Percentiles rank a stretch among this genome's conserved stretches.
phyloP scores from a whole-genome alignment of 2,797 vertebrate genomes.

The Xiphorhynchus erythropygius region DNA sequence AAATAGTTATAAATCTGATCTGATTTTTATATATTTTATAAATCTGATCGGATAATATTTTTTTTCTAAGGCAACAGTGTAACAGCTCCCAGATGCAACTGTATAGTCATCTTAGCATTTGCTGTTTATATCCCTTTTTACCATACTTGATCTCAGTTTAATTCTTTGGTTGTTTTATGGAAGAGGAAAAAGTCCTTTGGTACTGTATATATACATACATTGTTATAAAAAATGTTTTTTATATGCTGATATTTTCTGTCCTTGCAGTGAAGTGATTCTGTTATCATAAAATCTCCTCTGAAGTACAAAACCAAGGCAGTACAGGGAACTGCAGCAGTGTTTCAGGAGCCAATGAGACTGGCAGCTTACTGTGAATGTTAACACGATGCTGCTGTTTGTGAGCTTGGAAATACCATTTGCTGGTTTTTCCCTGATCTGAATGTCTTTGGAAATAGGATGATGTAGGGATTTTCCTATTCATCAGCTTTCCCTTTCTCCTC shows the following conservation, averaged over 20 bases:
- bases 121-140: neutral
- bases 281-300: neutral
- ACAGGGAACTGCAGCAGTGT: neutral
- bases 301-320: neutral
- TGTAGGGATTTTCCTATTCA: conserved; percentile 10
- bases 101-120: neutral
- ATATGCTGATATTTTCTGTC: neutral
- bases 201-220: neutral
- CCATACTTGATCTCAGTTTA: neutral
- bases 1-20: neutral
- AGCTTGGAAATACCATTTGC: conserved; percentile 4
- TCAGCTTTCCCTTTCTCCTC: neutral
- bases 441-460: neutral
- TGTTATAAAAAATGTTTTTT: neutral
- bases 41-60: neutral
- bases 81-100: neutral
- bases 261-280: neutral
- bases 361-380: neutral
- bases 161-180: neutral
- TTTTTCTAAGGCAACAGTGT: neutral
- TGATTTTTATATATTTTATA: neutral
- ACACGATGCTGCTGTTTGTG: neutral
- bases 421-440: neutral
- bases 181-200: neutral
- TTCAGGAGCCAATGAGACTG: neutral